phyloP scores from a whole-genome alignment of 1,140 invertebrate genomes.

The Drosophila gunungcola region DNA sequence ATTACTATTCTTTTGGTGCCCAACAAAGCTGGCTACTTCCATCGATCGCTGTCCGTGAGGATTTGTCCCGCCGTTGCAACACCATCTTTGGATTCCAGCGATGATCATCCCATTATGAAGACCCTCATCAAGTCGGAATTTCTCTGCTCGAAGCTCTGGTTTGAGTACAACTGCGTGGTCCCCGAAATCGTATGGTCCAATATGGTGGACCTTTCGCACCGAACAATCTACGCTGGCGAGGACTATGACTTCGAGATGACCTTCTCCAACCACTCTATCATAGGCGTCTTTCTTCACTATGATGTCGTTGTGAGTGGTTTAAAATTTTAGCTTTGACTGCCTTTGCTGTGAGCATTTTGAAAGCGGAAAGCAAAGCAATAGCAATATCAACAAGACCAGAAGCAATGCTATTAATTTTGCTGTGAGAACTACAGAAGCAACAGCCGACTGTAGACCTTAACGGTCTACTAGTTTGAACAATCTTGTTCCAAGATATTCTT shows the following conservation, averaged over 20 bases:
- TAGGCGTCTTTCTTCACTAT: slow-evolving; percentile 68
- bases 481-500: no score
- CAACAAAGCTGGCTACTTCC: slow-evolving; percentile 62
- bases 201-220: slow-evolving; percentile 42
- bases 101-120: slow-evolving; percentile 17
- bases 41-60: slow-evolving; percentile 61
- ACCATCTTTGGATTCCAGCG: slow-evolving; percentile 2
- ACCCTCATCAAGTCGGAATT: slow-evolving; percentile 55
- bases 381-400: no score
- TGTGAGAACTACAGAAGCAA: no score
- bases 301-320: slow-evolving; percentile 66
- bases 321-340: no score
- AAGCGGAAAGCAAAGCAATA: no score
- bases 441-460: no score
- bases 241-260: slow-evolving; percentile 63
- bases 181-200: slow-evolving; percentile 63
- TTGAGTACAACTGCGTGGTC: slow-evolving; percentile 68
- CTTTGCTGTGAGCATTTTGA: no score
- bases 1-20: slow-evolving; percentile 71
- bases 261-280: slow-evolving; percentile 52
- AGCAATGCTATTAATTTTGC: no score
- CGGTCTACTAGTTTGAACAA: no score
- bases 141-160: slow-evolving; percentile 67
- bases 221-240: slow-evolving; percentile 64
- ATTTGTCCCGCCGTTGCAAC: slow-evolving; percentile 56